phyloP scores from a whole-genome alignment of 37 sponge, comb jelly and placozoan species.

The Mnemiopsis leidyi region DNA sequence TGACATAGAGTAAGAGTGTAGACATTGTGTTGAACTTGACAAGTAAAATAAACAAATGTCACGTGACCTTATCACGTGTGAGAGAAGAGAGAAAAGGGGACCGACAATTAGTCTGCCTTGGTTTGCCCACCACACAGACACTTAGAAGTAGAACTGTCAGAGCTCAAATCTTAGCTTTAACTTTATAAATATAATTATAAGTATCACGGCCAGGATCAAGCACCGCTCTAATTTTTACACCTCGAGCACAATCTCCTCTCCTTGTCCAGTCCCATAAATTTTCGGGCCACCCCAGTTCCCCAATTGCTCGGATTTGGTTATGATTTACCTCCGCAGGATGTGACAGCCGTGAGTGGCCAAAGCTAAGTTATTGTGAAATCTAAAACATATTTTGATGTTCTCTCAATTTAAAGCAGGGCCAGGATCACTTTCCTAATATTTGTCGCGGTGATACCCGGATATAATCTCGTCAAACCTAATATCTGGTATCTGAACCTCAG shows the following conservation, averaged over 20 bases:
- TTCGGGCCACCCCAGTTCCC: not conserved
- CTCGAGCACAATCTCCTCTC: not conserved
- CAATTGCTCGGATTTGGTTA: not conserved
- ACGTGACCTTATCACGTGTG: not conserved
- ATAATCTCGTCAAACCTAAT: too few species aligned
- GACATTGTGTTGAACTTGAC: not conserved
- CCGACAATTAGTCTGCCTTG: not conserved
- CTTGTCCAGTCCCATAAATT: not conserved
- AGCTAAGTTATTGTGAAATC: too few species aligned
- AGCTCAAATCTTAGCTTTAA: too few species aligned
- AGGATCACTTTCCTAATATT: too few species aligned
- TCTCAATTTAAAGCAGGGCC: too few species aligned
- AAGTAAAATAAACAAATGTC: not conserved
- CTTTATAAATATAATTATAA: too few species aligned
- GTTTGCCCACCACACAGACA: not conserved
- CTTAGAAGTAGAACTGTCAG: too few species aligned
- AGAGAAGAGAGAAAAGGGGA: not conserved
- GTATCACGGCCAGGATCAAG: not conserved
- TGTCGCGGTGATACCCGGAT: too few species aligned
- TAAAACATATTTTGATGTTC: too few species aligned
- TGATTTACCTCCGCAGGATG: not conserved
- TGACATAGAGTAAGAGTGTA: not conserved
- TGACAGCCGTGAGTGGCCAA: not conserved
- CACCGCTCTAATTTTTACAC: not conserved
- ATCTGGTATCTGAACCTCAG: too few species aligned